Percentiles rank a stretch among this genome's conserved stretches.
phyloP scores from a whole-genome alignment of 2,888 invertebrate species.

The Chrysina gloriosa region DNA sequence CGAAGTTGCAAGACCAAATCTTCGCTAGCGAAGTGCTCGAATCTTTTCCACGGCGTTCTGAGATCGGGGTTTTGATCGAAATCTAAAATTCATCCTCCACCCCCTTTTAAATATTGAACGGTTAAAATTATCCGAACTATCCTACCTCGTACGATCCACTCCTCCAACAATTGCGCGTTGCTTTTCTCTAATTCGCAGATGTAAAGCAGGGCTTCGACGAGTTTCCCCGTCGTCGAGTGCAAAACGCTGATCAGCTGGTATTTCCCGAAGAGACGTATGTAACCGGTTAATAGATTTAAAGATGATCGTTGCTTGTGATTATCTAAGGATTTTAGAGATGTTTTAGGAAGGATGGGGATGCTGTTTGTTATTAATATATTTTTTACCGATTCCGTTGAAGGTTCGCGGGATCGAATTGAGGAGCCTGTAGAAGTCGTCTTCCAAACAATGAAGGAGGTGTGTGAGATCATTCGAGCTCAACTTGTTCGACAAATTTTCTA shows the following conservation, averaged over 20 bases:
- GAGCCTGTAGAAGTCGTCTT: slow-evolving; percentile 71
- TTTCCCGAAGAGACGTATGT: slow-evolving; percentile 71
- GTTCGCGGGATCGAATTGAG: slow-evolving; percentile 75
- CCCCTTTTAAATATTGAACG: slow-evolving; percentile 1
- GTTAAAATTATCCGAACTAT: slow-evolving; percentile 34
- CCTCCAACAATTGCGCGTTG: slow-evolving; percentile 68
- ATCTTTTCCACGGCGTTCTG: slow-evolving; percentile 73
- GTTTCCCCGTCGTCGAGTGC: slow-evolving; percentile 66
- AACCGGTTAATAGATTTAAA: slow-evolving; percentile 76
- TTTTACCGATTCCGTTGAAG: slow-evolving; percentile 71
- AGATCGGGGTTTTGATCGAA: slow-evolving; percentile 60
- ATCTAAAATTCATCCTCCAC: slow-evolving; percentile 52
- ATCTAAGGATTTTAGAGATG: slow-evolving; percentile 62
- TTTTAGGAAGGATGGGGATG: too few relatives aligned
- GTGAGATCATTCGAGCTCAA: slow-evolving; percentile 61
- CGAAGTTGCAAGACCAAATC: slow-evolving; percentile 67
- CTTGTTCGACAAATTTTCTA: slow-evolving; percentile 63
- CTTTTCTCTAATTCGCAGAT: slow-evolving; percentile 68
- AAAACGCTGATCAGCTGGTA: slow-evolving; percentile 71
- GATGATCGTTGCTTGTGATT: slow-evolving; percentile 71
- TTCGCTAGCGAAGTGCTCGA: slow-evolving; percentile 70
- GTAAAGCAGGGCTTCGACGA: slow-evolving; percentile 70
- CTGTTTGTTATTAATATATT: background rate
- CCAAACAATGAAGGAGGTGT: slow-evolving; percentile 68
- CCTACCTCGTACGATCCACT: slow-evolving; percentile 63